Base-by-base conservation (phyloP, 2,888 invertebrate species). In the Carterocephalus palaemon region DNA sequence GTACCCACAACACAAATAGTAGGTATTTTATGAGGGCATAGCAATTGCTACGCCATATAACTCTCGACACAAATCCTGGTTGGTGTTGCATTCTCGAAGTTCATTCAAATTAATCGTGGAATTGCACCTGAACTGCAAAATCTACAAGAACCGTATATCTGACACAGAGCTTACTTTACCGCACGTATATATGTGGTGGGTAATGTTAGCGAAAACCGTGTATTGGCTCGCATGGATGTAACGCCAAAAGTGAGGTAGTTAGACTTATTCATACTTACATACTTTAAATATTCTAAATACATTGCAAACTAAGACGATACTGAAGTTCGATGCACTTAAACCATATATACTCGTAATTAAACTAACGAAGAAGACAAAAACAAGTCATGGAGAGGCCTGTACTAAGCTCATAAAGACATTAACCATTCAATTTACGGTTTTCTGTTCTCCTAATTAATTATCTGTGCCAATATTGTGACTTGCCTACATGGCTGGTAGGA, bases 381-480 rank as follows among this genome's bases (percentile, higher is more conserved):
- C n/a, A n/a, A n/a, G n/a, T n/a, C n/a, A n/a, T 29, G 36, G 33
- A 34, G 2, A 22, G 15, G 22, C 34, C 10, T 19, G 9, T 8
- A 15, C 12, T 7, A n/a, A 12, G 15, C 9, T 22, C 6, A 16
- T 10, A 36, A 22, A 43, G 9, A 13, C 33, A 22, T 43, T 36
- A 42, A 36, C 24, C 20, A 36, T 36, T 43, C 28, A 36, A 36
- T 29, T 43, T 29, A 43, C 41, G n/a, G 32, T 29, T 29, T 42
- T 19, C 42, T 34, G 19, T 20, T 12, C 29, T 43, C 22, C n/a
- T 36, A 29, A 43, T 43, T 43, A 43, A 36, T 43, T 43, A 43
- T 26, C 42, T 36, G 34, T 29, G 42, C 42, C 42, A 43, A 43
- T 43, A 43, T 43, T 36, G 36, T 43, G 36, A 43, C 36, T n/a